Base-by-base conservation (phyloP, 2,113 vertebrate genomes). In the Atractosteus spatula region DNA sequence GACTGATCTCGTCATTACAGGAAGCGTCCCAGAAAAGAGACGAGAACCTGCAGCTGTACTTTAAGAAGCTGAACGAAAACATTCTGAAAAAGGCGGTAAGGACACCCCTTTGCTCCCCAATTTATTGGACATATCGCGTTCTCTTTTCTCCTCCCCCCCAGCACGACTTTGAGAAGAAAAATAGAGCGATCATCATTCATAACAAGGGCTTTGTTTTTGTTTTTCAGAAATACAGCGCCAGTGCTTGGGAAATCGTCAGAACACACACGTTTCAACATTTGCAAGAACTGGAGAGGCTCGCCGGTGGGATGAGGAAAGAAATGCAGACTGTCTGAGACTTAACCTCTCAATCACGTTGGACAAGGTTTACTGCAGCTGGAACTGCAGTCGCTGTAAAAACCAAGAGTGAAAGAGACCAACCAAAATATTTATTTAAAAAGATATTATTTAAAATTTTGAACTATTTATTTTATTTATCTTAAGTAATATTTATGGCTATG, bases 201-300 rank as follows among this genome's bases (percentile, higher is more conserved):
- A 29, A 29, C 47, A 51, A 51, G 4, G 47, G 47, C 47, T 51
- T 10, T 51, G 47, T 7, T 51, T 51, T 43, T 7, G 66, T 71
- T 64, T 64, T 57, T 56, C 13, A 89, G 88, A 66, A 42, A 8
- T 68, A 81, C 69, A 82, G 81, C 43, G 71, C 73, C 62, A 70
- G 77, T 66, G 75, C 80, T 67, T 90, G 88, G 89, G 85, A 89
- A 76, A 55, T 84, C 74, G 78, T 88, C 85, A 68, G 86, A 64
- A 74, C 10, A n/a, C 68, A 86, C 62, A 64, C 82, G 8, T 41
- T 41, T 54, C 43, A 0, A 14, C 76, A 86, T 14, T 75, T 90
- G 5, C 66, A 43, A 4, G 77, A 68, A 76, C 62, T 71, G 29
- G 74, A 83, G 41, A 68, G 4, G 71, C 83, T 83, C 80, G 45